Conservation (phyloP, 1,140 invertebrate genomes). For the Nebria ingens region DNA sequence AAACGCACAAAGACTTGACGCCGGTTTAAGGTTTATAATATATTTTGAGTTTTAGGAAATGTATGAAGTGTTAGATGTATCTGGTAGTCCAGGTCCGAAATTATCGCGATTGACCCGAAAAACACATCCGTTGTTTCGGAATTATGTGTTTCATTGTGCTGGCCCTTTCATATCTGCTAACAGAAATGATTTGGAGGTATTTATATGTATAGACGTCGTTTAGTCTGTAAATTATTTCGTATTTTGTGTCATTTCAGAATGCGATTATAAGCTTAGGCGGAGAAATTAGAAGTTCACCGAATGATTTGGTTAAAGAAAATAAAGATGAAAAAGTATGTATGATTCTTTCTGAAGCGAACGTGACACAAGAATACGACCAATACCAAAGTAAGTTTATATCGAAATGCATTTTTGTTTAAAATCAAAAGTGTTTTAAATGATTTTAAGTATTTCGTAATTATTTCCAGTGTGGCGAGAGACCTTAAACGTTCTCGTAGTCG, state of each 20-base stretch:
- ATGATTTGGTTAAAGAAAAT: background rate
- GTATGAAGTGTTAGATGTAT: slow-evolving; percentile 28
- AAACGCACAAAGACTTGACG: no score
- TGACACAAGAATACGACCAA: background rate
- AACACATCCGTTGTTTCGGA: slow-evolving; percentile 23
- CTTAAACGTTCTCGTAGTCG: slow-evolving; percentile 26
- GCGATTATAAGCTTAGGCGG: background rate
- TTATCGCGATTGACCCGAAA: slow-evolving; percentile 20
- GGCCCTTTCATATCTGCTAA: slow-evolving; percentile 22
- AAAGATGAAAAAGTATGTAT: background rate
- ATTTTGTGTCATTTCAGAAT: background rate
- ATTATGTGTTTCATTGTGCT: slow-evolving; percentile 25
- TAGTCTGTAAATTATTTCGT: background rate
- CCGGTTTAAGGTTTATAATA: no score
- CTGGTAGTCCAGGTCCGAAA: slow-evolving; percentile 25
- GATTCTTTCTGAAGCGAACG: background rate
- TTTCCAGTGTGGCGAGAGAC: slow-evolving; percentile 27
- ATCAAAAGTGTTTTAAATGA: no score
- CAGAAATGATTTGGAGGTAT: slow-evolving; percentile 26
- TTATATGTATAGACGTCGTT: slow-evolving; percentile 1
- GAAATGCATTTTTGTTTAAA: no score
- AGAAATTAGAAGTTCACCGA: background rate
- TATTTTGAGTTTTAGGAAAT: slow-evolving; percentile 25
- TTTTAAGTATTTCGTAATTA: slow-evolving; percentile 10
- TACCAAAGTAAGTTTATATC: background rate